Percentiles rank a stretch among this genome's conserved stretches.
These are phyloP conservation scores for Ictalurus punctatus DNA, from an alignment of 2,113 vertebrate genomes.

Conservation along the genomic window DNA sequence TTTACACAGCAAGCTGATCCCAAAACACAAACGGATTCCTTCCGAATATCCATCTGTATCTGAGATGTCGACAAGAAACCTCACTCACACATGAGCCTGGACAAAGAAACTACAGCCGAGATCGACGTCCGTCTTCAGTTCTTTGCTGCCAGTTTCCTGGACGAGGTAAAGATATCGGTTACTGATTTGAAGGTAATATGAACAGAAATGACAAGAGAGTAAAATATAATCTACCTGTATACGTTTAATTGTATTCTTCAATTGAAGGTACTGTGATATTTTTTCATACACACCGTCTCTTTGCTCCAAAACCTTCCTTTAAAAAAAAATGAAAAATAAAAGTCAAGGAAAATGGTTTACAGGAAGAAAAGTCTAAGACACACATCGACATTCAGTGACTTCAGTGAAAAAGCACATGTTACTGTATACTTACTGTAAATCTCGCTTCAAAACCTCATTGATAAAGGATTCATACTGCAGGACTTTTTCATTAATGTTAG, in stretches of 20 bases:
- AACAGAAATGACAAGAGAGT: background rate
- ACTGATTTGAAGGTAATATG: background rate
- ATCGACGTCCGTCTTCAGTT: conserved; percentile 83
- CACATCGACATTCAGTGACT: background rate
- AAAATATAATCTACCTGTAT: conserved; percentile 74
- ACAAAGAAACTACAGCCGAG: conserved; percentile 89
- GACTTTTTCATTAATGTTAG: conserved; percentile 72
- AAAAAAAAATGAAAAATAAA: conserved; percentile 1
- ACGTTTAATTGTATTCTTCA: conserved; percentile 82
- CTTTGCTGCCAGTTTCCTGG: conserved; percentile 73
- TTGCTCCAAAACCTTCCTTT: conserved; percentile 82
- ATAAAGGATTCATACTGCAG: conserved; percentile 83
- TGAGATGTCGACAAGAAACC: background rate
- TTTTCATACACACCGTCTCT: conserved; percentile 86
- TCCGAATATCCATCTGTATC: no score
- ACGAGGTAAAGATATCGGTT: background rate
- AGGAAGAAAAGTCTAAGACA: background rate
- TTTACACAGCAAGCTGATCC: background rate
- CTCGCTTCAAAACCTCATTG: conserved; percentile 79
- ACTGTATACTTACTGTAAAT: conserved; percentile 77
- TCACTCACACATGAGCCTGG: conserved; percentile 84
- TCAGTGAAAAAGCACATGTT: background rate
- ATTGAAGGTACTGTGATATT: conserved; percentile 83
- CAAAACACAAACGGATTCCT: background rate
- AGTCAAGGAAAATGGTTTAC: background rate